These are phyloP conservation scores for Verasper variegatus DNA, from an alignment of 2,113 vertebrate genomes.

Conservation along the genomic window DNA sequence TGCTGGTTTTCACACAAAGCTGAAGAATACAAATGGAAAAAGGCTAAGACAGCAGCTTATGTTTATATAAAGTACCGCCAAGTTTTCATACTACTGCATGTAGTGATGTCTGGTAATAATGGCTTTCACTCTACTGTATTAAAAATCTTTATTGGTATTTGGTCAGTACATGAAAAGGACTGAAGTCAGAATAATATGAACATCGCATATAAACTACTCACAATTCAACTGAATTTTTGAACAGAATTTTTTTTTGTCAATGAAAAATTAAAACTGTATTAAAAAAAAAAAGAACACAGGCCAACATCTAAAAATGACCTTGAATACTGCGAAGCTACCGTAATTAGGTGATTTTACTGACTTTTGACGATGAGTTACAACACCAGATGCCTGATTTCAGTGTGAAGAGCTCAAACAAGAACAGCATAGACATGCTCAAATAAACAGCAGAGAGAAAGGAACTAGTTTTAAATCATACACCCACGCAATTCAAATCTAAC, in stretches of 20 bases:
- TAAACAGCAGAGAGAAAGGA: slow-evolving; percentile 84
- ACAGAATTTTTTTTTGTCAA: slow-evolving; percentile 84
- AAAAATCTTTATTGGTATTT: slow-evolving; percentile 99
- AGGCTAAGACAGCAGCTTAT: not conserved
- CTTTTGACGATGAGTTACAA: slow-evolving; percentile 89
- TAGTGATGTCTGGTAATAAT: slow-evolving; percentile 27
- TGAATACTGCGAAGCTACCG: slow-evolving; percentile 82
- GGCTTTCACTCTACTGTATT: slow-evolving; percentile 85
- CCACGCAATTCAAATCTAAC: slow-evolving; percentile 91
- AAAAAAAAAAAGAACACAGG: slow-evolving; percentile 83
- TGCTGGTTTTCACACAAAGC: too few relatives aligned
- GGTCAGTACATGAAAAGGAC: slow-evolving; percentile 99
- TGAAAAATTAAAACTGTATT: slow-evolving; percentile 90
- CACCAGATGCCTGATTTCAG: slow-evolving; percentile 85
- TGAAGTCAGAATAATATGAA: slow-evolving; percentile 98
- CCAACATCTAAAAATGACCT: slow-evolving; percentile 90
- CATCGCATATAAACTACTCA: slow-evolving; percentile 94
- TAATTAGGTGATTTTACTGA: slow-evolving; percentile 86
- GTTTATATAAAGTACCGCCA: not conserved
- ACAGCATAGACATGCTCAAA: slow-evolving; percentile 88
- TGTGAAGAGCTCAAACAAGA: slow-evolving; percentile 85
- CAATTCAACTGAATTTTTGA: slow-evolving; percentile 89
- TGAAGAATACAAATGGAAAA: too few relatives aligned
- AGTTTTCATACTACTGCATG: not conserved
- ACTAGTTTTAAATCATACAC: slow-evolving; percentile 90